Evolutionary conservation across 2,888 invertebrate genomes (phyloP), one percentile per base, ranked within the genome.

Genomic region (Xestia sexstrigata): DNA sequence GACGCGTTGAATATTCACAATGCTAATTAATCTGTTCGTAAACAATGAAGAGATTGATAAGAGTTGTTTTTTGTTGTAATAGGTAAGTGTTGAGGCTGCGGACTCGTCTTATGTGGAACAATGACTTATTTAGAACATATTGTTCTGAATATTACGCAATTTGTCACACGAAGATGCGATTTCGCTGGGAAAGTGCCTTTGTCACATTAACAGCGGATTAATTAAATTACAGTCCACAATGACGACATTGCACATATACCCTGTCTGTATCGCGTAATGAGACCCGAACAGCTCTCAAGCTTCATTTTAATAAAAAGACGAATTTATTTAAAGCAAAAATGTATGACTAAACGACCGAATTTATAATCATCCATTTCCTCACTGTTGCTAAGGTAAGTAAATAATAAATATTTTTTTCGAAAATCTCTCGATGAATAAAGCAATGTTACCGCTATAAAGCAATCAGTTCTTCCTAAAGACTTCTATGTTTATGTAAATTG

Each of bases 1-100:
- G 89, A 91, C 91, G 70, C 74, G 70, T 93, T 94, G 94, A 94
- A 95, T 95, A 94, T 94, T 94, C 90, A 95, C 94, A 95, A 95
- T 95, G 87, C 91, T 91, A 92, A 95, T 95, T 94, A 93, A 90
- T 93, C 88, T 91, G 90, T 85, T 87, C 78, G 83, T 85, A 91
- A 88, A 93, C 93, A 94, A 94, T 94, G 92, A 93, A 92, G 93
- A 91, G 89, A 91, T 87, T 91, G 88, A 91, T 91, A 91, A 90
- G 85, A 83, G 90, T 88, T 89, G 85, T 91, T 90, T 94, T 92
- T 92, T 92, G 30, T 88, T 90, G 85, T 84, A 83, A 82, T 85
- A 81, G 78, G 76, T 79, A 84, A 79, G 67, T 80, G 68, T 81
- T 71, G 77, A 74, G 87, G 63, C 78, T 70, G 67, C 76, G 83